Evolutionary conservation across 2,797 vertebrate genomes (phyloP), one percentile per base, ranked within the genome.

Genomic region (Poeciliopsis paucimaculata): DNA sequence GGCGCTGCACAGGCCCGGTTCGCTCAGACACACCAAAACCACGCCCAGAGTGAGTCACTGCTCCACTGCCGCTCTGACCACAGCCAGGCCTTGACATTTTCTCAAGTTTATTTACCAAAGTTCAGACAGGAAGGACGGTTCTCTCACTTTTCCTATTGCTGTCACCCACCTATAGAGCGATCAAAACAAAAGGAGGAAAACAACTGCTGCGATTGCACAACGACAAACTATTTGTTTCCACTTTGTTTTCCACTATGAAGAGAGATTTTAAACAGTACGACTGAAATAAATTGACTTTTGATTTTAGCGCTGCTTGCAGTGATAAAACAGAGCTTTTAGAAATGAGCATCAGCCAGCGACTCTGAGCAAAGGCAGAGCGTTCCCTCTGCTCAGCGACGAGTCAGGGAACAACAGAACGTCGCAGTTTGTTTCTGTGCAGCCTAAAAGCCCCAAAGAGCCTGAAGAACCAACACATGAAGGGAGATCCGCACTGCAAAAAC

Each of bases 111-210:
- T 96, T 96, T 96, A 95, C 93, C 93, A 92, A 93, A 95, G 96
- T 96, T 98, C 96, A 97, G 93, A 97, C 97, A 98, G 97, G 97
- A 98, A 98, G 94, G 94, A 91, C 87, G 90, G 91, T 89, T 96
- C 95, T 92, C 84, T 94, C 82, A 86, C 60, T 94, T 91, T 96
- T 96, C 94, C 95, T 96, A 95, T 84, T 76, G 47, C 16, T 94
- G 86, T 96, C 95, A 96, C 96, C 95, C 96, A 93, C 93, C 77
- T 74, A 68, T 91, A 91, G 83, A 89, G 72, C 74, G 79, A 91
- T 88, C 85, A 84, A 80, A 82, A 82, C 71, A 78, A 77, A 81
- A 77, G 81, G 31, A 26, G 28, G 68, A 76, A 80, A 73, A 84
- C 87, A 86, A 11, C 28, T 4, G 39, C 15, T 73, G 45, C 41